These are phyloP conservation scores for Scomberomorus guttatus DNA, from an alignment of 2,797 vertebrate species.

Conservation along the genomic window DNA sequence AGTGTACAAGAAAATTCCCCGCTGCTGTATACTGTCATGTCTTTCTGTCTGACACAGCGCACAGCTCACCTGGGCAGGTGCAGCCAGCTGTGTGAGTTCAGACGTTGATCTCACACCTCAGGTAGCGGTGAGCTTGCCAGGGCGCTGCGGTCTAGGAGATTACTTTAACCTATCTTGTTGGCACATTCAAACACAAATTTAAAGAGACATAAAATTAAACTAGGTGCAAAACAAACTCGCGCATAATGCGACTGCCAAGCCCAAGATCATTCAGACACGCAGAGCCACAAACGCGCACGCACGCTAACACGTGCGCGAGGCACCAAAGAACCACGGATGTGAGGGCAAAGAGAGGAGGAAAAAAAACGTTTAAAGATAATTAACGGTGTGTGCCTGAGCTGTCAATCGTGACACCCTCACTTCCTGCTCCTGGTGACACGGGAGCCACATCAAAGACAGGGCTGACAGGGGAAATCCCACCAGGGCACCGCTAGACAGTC, in stretches of 20 bases:
- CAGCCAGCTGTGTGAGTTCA: conserved; percentile 35
- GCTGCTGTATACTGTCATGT: background rate
- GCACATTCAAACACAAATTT: conserved; percentile 42
- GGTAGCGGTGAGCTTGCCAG: conserved; percentile 42
- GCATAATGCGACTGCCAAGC: conserved; percentile 3
- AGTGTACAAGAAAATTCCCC: conserved; percentile 2
- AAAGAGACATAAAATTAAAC: conserved; percentile 36
- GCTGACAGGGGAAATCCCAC: conserved; percentile 70
- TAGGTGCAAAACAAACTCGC: conserved; percentile 38
- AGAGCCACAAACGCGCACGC: conserved; percentile 13
- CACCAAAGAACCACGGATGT: background rate
- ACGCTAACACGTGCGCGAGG: background rate
- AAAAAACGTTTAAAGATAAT: conserved; percentile 57
- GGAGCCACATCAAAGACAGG: conserved; percentile 74
- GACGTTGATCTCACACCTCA: conserved; percentile 29
- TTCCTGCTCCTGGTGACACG: conserved; percentile 73
- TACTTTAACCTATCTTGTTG: conserved; percentile 30
- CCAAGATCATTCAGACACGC: conserved; percentile 26
- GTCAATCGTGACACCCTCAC: conserved; percentile 71
- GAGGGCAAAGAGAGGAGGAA: background rate
- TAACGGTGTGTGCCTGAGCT: conserved; percentile 61
- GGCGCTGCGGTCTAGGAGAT: conserved; percentile 44
- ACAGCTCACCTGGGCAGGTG: conserved; percentile 56
- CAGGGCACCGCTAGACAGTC: conserved; percentile 37
- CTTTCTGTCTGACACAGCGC: background rate